These are phyloP conservation scores for Carterocephalus palaemon DNA, from an alignment of 2,888 invertebrate species.

Conservation along the genomic window DNA sequence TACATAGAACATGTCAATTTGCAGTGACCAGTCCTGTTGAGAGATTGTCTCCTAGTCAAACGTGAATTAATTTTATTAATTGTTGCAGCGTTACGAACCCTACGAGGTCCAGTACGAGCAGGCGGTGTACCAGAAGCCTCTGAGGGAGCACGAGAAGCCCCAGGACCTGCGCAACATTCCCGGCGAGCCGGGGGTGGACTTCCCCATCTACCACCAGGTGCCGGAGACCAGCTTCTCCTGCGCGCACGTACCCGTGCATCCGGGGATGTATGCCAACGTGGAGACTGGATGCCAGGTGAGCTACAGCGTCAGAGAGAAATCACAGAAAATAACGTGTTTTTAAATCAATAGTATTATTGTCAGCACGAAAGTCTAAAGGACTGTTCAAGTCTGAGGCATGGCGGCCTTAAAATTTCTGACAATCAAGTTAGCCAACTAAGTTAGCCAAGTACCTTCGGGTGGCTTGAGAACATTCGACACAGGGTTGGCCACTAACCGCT, in stretches of 20 bases:
- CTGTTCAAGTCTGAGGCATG: too few species aligned
- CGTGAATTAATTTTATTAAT: not conserved
- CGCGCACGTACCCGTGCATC: constrained; percentile 85
- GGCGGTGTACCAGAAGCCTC: constrained; percentile 56
- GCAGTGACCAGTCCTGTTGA: too few species aligned
- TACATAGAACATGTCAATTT: too few species aligned
- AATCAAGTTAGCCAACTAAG: too few species aligned
- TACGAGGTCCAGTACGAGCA: constrained; percentile 58
- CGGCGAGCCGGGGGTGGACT: constrained; percentile 88
- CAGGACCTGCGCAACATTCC: constrained; percentile 90
- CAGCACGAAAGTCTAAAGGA: too few species aligned
- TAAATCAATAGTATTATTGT: too few species aligned
- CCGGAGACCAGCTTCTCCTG: constrained; percentile 90
- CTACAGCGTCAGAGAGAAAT: too few species aligned
- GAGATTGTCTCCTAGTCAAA: constrained; percentile 3
- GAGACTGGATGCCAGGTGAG: constrained; percentile 91
- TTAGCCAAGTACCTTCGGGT: too few species aligned
- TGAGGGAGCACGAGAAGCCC: constrained; percentile 80
- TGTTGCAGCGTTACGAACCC: constrained; percentile 57
- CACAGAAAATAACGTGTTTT: too few species aligned
- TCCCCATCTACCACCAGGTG: constrained; percentile 86
- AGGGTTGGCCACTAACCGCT: too few species aligned
- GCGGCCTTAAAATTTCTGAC: too few species aligned
- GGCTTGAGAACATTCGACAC: too few species aligned
- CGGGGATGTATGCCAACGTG: constrained; percentile 94